A percentile compares a stretch with the other conserved stretches of the same genome.
Conservation (phyloP, 2,113 vertebrate genomes). For the Neopipo cinnamomea region DNA sequence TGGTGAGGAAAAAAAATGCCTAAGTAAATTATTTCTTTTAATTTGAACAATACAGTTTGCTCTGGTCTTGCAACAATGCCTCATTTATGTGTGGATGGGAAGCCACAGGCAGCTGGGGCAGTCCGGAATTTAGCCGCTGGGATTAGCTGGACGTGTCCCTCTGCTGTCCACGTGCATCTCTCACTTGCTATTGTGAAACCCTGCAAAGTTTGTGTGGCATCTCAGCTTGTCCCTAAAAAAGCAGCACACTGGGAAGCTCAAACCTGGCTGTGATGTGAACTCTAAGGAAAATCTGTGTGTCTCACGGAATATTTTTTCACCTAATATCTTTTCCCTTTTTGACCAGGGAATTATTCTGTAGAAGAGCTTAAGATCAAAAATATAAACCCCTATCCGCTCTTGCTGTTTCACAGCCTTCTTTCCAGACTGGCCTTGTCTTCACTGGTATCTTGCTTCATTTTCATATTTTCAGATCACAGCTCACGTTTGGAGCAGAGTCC, state of each 20-base stretch:
- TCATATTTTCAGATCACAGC: neutral
- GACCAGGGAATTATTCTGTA: neutral
- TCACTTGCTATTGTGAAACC: neutral
- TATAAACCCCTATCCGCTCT: neutral
- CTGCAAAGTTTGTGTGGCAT: neutral
- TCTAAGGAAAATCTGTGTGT: too few species aligned
- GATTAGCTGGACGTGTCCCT: neutral
- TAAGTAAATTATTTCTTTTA: neutral
- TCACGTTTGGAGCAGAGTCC: neutral
- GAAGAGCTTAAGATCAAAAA: neutral
- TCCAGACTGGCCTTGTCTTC: neutral
- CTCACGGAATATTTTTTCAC: neutral
- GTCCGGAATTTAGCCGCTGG: neutral
- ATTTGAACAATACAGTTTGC: slow-evolving; percentile 13
- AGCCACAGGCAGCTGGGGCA: neutral
- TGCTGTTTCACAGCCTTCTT: neutral
- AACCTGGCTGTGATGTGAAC: neutral
- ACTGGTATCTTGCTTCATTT: neutral
- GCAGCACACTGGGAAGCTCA: neutral
- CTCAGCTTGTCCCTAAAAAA: neutral
- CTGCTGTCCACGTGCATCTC: neutral
- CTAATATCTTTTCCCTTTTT: neutral
- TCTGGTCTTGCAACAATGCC: neutral
- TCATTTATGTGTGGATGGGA: neutral
- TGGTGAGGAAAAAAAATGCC: neutral